A percentile compares a stretch with the other conserved stretches of the same genome.
Conservation (phyloP, 2,888 invertebrate genomes). For the Cheilosia scutellata region DNA sequence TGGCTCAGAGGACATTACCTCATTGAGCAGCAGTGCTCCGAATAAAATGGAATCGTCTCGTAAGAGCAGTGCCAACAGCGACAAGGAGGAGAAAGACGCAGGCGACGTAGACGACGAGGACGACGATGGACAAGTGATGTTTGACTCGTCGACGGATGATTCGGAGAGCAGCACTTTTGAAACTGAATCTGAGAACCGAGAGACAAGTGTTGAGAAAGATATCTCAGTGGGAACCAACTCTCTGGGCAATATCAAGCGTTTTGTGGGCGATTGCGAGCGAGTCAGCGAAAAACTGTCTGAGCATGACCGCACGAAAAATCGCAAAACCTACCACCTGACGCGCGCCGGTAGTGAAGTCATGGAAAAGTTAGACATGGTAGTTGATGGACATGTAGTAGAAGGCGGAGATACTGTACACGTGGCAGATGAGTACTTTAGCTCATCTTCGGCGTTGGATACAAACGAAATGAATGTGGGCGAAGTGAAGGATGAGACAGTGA, state of each 20-base stretch:
- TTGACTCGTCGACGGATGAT: conserved; percentile 79
- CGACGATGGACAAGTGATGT: conserved; percentile 77
- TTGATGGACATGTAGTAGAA: conserved; percentile 72
- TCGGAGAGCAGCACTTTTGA: conserved; percentile 83
- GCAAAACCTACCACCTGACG: conserved; percentile 83
- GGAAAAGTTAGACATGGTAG: conserved; percentile 75
- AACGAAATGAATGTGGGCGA: conserved; percentile 87
- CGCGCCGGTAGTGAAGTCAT: conserved; percentile 78
- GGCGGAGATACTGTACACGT: conserved; percentile 85
- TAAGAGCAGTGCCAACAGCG: conserved; percentile 60
- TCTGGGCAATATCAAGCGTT: conserved; percentile 81
- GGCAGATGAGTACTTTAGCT: conserved; percentile 88
- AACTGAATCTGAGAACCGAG: conserved; percentile 82
- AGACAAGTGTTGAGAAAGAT: conserved; percentile 82
- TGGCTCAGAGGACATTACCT: conserved; percentile 78
- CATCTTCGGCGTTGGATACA: conserved; percentile 82
- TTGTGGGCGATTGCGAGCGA: conserved; percentile 83
- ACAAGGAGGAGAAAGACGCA: conserved; percentile 47
- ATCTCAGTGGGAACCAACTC: conserved; percentile 58
- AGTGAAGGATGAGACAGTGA: conserved; percentile 85
- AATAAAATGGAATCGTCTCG: conserved; percentile 73
- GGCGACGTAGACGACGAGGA: conserved; percentile 77
- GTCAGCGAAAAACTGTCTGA: conserved; percentile 82
- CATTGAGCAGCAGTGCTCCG: conserved; percentile 76
- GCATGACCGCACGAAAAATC: conserved; percentile 83